Evolutionary conservation across 1,140 invertebrate species (phyloP).

Genomic region (Radopholus similis): DNA sequence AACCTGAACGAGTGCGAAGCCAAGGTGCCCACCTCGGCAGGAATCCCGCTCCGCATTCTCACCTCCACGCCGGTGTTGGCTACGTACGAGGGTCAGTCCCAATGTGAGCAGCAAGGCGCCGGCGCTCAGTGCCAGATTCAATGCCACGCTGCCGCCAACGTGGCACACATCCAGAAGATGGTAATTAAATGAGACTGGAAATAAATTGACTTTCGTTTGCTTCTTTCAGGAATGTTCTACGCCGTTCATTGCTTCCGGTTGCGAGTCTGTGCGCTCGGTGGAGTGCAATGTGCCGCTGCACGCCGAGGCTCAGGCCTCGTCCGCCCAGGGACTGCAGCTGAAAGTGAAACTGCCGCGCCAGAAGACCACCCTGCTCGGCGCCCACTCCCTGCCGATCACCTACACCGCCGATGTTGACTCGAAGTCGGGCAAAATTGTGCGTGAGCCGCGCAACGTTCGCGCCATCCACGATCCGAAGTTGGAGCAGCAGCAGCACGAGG

Average conservation of each 20-base stretch:
- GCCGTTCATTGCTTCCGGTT: constrained; percentile 35
- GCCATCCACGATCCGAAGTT: constrained; percentile 5
- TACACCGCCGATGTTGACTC: constrained; percentile 26
- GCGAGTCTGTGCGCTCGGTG: constrained; percentile 31
- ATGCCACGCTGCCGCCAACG: constrained; percentile 20
- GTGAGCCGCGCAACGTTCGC: constrained; percentile 2
- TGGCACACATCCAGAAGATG: constrained; percentile 26
- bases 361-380: constrained; percentile 18
- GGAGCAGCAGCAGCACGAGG: constrained; percentile 7
- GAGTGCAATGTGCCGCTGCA: constrained; percentile 41
- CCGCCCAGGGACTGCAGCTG: constrained; percentile 27
- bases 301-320: constrained; percentile 17
- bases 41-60: constrained; percentile 39
- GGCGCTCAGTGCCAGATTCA: constrained; percentile 13
- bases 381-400: constrained; percentile 37
- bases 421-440: neutral
- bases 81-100: constrained; percentile 27
- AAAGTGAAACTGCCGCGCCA: constrained; percentile 31
- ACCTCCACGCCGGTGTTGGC: constrained; percentile 35
- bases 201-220: neutral
- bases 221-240: constrained; percentile 12
- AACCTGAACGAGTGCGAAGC: constrained; percentile 38
- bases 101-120: constrained; percentile 9
- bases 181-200: neutral
- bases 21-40: constrained; percentile 41